A percentile compares a stretch with the other conserved stretches of the same genome.
These are phyloP conservation scores for Calidris pygmaea DNA, from an alignment of 2,113 vertebrate genomes.

Conservation along the genomic window DNA sequence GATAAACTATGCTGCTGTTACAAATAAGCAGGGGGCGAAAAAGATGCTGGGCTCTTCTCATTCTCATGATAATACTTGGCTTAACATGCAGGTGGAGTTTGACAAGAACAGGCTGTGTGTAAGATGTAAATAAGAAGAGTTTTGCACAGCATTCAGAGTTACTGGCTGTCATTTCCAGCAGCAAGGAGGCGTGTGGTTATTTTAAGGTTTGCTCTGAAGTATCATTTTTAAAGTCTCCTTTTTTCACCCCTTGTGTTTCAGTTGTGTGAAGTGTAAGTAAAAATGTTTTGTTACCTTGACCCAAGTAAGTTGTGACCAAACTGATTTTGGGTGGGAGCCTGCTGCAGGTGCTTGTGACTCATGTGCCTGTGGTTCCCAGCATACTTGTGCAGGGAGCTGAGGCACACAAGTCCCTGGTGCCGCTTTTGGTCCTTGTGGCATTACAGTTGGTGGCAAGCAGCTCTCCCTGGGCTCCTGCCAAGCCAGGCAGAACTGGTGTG, in stretches of 20 bases:
- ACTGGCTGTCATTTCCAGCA: neutral
- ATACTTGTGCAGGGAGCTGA: neutral
- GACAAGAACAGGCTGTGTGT: neutral
- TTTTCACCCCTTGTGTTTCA: fast-evolving
- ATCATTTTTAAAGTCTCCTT: neutral
- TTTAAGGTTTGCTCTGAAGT: neutral
- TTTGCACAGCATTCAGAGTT: neutral
- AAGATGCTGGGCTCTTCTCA: neutral
- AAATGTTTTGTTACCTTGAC: neutral
- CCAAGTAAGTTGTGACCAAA: neutral
- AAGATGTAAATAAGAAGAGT: neutral
- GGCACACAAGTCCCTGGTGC: neutral
- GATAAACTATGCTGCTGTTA: neutral
- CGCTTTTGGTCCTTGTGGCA: neutral
- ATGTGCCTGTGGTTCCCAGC: neutral
- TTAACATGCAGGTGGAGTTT: neutral
- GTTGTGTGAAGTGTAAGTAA: neutral
- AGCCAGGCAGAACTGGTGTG: neutral
- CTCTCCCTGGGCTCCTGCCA: neutral
- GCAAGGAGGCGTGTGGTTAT: neutral
- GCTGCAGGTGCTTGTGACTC: neutral
- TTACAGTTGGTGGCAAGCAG: neutral
- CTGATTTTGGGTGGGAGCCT: neutral
- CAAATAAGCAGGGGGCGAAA: neutral
- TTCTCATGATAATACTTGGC: neutral